These are phyloP conservation scores for Pheosia tremula DNA, from an alignment of 2,888 invertebrate species.

Conservation along the genomic window DNA sequence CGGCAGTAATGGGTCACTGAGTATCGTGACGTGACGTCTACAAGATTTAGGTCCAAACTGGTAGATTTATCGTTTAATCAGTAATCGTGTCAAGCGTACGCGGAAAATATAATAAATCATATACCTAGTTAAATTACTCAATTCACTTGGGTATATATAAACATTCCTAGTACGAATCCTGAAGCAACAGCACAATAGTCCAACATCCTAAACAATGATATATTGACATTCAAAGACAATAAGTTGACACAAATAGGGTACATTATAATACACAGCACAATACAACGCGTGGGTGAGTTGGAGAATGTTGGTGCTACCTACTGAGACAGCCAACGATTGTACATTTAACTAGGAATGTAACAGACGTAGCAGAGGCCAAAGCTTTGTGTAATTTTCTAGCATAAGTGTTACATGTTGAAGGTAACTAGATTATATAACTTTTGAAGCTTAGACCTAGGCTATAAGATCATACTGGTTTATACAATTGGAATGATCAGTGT, in stretches of 20 bases:
- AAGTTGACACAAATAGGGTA: constrained; percentile 56
- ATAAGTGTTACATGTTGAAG: not conserved
- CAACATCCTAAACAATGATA: constrained; percentile 46
- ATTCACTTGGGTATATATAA: constrained; percentile 28
- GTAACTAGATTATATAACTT: not conserved
- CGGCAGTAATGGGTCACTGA: not conserved
- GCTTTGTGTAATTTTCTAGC: constrained; percentile 11
- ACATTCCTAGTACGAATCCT: constrained; percentile 28
- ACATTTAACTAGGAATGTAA: constrained; percentile 23
- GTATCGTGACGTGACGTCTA: not conserved
- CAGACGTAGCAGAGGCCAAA: constrained; percentile 18
- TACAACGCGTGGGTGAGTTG: constrained; percentile 43
- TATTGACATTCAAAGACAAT: constrained; percentile 53
- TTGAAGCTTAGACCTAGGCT: not conserved
- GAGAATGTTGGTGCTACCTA: constrained; percentile 36
- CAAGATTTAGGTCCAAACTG: not conserved
- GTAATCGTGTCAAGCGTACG: constrained; percentile 28
- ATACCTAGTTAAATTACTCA: constrained; percentile 8
- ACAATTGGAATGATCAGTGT: not conserved
- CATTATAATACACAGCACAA: constrained; percentile 49
- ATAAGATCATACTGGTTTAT: not conserved
- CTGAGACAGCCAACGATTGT: constrained; percentile 22
- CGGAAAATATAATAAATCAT: constrained; percentile 34
- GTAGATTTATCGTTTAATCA: constrained; percentile 22
- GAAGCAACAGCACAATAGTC: constrained; percentile 37